phyloP scores from a whole-genome alignment of 2,888 invertebrate genomes.

The Gryllus longicercus region DNA sequence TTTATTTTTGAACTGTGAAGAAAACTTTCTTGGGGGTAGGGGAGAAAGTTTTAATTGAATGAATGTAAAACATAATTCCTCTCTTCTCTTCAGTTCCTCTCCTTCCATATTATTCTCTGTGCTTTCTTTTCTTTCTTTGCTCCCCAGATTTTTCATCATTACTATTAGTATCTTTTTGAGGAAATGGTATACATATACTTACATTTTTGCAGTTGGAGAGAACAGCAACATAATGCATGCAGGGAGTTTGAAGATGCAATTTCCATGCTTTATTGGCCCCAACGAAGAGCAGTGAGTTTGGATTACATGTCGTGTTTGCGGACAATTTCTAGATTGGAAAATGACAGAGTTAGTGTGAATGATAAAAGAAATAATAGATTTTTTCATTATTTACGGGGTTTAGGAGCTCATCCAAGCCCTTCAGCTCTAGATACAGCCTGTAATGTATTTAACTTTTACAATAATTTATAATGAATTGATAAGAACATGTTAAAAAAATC shows the following conservation, averaged over 20 bases:
- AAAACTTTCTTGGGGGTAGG: too few species aligned
- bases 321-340: slow-evolving; percentile 66
- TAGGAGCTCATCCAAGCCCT: slow-evolving; percentile 53
- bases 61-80: too few species aligned
- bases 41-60: too few species aligned
- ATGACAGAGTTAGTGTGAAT: slow-evolving; percentile 55
- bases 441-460: slow-evolving; percentile 20
- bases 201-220: slow-evolving; percentile 51
- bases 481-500: too few species aligned
- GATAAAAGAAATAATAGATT: slow-evolving; percentile 69
- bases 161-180: too few species aligned
- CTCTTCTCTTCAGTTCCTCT: too few species aligned
- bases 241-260: slow-evolving; percentile 53
- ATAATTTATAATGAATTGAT: not conserved
- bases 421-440: slow-evolving; percentile 36
- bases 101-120: too few species aligned
- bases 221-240: slow-evolving; percentile 46
- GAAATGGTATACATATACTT: too few species aligned
- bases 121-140: too few species aligned
- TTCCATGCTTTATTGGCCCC: slow-evolving; percentile 51
- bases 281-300: slow-evolving; percentile 55
- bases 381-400: slow-evolving; percentile 70
- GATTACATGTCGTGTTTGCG: slow-evolving; percentile 71
- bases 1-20: too few species aligned
- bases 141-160: too few species aligned